Conservation (phyloP, 2,113 vertebrate genomes). For the Mixornis gularis region DNA sequence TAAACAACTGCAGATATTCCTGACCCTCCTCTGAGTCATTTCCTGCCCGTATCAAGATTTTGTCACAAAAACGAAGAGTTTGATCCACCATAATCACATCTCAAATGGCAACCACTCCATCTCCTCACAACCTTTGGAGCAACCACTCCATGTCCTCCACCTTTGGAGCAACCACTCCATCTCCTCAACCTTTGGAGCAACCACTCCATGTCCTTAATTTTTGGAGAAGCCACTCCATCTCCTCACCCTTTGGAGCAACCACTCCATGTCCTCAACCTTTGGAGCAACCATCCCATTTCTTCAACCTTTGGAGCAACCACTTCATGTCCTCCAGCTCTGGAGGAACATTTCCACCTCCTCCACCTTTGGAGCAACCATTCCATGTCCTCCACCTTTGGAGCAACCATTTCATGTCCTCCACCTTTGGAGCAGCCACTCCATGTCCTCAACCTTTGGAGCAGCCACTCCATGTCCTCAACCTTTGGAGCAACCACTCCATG, state of each 20-base stretch:
- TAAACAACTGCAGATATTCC: neutral
- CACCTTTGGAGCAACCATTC: neutral
- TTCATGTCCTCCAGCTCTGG: neutral
- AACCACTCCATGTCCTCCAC: neutral
- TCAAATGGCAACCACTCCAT: neutral
- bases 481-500: too few relatives aligned
- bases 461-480: too few relatives aligned
- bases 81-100: neutral
- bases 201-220: too few relatives aligned
- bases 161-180: neutral
- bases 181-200: neutral
- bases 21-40: neutral
- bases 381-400: neutral
- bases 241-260: neutral
- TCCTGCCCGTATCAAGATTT: neutral
- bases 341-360: too few relatives aligned
- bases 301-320: neutral
- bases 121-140: neutral
- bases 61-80: neutral
- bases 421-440: neutral
- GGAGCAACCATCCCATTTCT: neutral
- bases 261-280: neutral
- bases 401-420: neutral
- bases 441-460: neutral
- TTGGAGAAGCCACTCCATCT: neutral